phyloP scores from a whole-genome alignment of 2,113 vertebrate genomes.

The Erythrolamprus reginae region DNA sequence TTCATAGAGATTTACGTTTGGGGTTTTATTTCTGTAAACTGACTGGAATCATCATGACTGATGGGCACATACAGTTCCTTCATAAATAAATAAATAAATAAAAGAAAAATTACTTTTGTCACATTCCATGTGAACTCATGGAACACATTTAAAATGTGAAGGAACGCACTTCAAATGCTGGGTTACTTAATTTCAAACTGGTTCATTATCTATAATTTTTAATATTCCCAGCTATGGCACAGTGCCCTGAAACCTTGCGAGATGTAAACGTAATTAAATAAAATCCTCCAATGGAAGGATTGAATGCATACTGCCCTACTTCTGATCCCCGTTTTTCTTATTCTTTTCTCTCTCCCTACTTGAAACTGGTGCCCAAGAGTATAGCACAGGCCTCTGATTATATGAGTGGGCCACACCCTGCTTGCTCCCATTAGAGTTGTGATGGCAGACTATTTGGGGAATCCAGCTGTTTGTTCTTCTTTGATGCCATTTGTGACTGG shows the following conservation, averaged over 20 bases:
- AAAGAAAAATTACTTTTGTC: background rate
- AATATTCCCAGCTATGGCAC: background rate
- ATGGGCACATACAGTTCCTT: background rate
- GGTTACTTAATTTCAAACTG: background rate
- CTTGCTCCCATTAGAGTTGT: constrained; percentile 7
- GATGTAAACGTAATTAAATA: background rate
- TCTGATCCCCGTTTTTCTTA: background rate
- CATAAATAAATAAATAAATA: background rate
- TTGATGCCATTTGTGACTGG: constrained; percentile 22
- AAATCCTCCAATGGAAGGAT: background rate
- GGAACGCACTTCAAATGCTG: background rate
- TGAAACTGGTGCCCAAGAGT: no score
- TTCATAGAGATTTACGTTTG: background rate
- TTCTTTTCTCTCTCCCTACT: background rate
- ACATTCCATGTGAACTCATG: background rate
- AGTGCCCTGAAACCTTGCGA: background rate
- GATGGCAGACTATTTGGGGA: constrained; percentile 2
- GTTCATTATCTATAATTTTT: background rate
- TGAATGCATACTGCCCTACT: background rate
- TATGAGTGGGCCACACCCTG: background rate
- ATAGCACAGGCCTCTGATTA: background rate
- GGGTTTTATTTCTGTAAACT: background rate
- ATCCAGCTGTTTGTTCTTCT: background rate
- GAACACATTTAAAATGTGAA: background rate
- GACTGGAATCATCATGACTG: background rate